These are phyloP conservation scores for Campoletis sonorensis DNA, from an alignment of 1,140 invertebrate genomes.

Conservation along the genomic window DNA sequence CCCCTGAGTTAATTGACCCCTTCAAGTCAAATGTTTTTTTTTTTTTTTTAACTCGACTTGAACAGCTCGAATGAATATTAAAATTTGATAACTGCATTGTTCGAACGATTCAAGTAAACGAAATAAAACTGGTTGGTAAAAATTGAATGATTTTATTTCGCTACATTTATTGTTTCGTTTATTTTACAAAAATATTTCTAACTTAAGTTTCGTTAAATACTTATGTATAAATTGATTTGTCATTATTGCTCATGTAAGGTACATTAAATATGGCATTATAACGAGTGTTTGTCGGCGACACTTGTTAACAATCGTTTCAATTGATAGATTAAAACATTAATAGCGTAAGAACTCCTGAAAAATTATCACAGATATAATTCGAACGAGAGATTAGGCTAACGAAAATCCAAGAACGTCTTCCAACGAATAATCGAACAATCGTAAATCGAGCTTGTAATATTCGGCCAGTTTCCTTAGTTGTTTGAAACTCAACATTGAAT, in stretches of 20 bases:
- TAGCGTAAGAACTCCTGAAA: neutral
- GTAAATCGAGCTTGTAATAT: slow-evolving; percentile 87
- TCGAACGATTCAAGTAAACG: too few relatives aligned
- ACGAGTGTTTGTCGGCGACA: neutral
- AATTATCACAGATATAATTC: neutral
- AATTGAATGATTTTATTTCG: neutral
- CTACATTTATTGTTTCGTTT: neutral
- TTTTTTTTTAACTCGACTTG: too few relatives aligned
- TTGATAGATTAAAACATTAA: neutral
- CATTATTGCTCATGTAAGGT: neutral
- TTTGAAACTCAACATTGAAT: slow-evolving; percentile 82
- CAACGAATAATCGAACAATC: slow-evolving; percentile 87
- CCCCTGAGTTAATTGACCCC: too few relatives aligned
- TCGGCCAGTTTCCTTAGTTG: slow-evolving; percentile 84
- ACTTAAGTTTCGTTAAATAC: neutral
- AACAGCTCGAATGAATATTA: too few relatives aligned
- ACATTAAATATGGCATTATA: neutral
- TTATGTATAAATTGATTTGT: neutral
- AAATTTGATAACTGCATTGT: too few relatives aligned
- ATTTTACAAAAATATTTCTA: neutral
- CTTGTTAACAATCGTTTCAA: neutral
- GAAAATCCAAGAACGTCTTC: slow-evolving; percentile 84
- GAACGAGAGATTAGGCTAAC: slow-evolving; percentile 62
- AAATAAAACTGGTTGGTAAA: too few relatives aligned
- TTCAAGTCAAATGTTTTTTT: too few relatives aligned